phyloP scores from a whole-genome alignment of 2,113 vertebrate species.

The Stomatorhinus ivindoensis region DNA sequence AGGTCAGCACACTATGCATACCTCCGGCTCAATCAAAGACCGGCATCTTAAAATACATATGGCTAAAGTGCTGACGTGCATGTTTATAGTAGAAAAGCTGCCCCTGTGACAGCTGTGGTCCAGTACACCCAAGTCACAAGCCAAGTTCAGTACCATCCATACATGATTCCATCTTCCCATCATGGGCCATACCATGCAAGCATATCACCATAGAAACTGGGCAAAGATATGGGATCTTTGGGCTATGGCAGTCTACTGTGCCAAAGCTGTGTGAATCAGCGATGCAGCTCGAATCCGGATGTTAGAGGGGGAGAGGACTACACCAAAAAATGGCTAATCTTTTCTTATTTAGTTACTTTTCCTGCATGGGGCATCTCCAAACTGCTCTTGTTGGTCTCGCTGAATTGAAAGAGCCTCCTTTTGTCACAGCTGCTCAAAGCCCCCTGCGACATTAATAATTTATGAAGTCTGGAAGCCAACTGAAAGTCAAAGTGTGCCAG shows the following conservation, averaged over 20 bases:
- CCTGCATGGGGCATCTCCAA: not conserved
- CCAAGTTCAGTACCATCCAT: not conserved
- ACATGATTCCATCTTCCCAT: not conserved
- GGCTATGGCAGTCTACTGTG: not conserved
- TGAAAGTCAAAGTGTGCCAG: conserved; percentile 19
- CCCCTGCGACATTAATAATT: conserved; percentile 26
- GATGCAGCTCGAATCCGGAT: not conserved
- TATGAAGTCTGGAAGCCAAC: conserved; percentile 27
- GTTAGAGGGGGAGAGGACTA: not conserved
- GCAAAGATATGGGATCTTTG: not conserved
- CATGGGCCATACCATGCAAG: not conserved
- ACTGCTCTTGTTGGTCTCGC: not conserved
- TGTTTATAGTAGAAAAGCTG: not conserved
- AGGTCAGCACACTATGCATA: not conserved
- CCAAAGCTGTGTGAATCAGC: not conserved
- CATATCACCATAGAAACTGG: conserved; percentile 1
- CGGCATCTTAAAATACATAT: not conserved
- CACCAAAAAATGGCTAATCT: not conserved
- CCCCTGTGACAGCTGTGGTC: not conserved
- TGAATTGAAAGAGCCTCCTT: not conserved
- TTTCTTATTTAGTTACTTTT: conserved; percentile 11
- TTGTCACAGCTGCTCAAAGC: conserved; percentile 17
- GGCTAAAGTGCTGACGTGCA: not conserved
- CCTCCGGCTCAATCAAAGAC: not conserved
- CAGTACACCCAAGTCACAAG: not conserved